phyloP scores from a whole-genome alignment of 2,888 invertebrate species.

The Lasioglossum pauxillum region DNA sequence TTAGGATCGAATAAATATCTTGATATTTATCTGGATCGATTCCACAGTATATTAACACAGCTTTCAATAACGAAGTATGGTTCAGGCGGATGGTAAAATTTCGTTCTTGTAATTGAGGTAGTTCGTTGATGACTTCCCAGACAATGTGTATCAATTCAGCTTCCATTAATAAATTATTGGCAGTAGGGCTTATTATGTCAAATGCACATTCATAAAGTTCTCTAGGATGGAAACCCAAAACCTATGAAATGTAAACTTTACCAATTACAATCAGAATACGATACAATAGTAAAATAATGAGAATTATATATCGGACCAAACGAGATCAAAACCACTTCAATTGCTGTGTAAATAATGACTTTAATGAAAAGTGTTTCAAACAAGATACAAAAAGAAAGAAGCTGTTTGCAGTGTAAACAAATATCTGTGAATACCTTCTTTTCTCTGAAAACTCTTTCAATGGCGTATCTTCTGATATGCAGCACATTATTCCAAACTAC shows the following conservation, averaged over 20 bases:
- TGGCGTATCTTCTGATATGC: constrained; percentile 92
- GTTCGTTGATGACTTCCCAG: constrained; percentile 90
- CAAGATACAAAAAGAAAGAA: neutral
- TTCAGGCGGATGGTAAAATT: constrained; percentile 91
- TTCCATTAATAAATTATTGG: constrained; percentile 91
- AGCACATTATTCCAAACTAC: constrained; percentile 92
- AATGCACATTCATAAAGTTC: constrained; percentile 96
- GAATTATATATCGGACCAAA: neutral
- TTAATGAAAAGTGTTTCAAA: neutral
- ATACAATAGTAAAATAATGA: neutral
- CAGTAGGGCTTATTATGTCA: constrained; percentile 93
- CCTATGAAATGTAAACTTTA: constrained; percentile 70
- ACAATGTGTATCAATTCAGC: constrained; percentile 93
- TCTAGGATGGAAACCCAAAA: constrained; percentile 92
- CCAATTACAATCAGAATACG: neutral
- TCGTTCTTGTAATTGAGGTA: constrained; percentile 88
- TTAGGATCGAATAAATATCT: constrained; percentile 85
- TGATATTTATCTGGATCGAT: constrained; percentile 89
- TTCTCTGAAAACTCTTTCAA: constrained; percentile 94
- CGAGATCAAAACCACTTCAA: neutral
- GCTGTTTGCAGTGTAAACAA: neutral
- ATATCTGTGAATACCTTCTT: constrained; percentile 86
- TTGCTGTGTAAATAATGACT: neutral
- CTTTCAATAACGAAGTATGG: constrained; percentile 91
- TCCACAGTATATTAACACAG: constrained; percentile 92